Evolutionary conservation across 2,888 invertebrate genomes (phyloP).

Genomic region (Mesorhabditis sp.): DNA sequence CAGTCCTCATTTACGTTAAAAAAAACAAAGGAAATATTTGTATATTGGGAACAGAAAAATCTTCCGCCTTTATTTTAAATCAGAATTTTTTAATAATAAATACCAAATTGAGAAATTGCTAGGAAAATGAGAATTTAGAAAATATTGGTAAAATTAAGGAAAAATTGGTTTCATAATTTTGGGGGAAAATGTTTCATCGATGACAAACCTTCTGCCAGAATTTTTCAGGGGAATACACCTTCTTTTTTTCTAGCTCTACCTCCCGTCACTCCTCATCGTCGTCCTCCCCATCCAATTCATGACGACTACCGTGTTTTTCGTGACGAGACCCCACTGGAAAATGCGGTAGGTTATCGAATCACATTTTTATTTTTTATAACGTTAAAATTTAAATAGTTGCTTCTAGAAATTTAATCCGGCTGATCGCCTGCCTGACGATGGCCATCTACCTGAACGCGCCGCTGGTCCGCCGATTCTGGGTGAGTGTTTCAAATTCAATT

Average conservation of each 20-base stretch:
- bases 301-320: conserved; percentile 44
- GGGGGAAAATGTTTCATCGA: too few species aligned
- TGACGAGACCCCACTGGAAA: conserved; percentile 44
- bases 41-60: too few species aligned
- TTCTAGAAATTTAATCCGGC: conserved; percentile 23
- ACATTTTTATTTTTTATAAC: not conserved
- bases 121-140: too few species aligned
- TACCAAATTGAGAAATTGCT: too few species aligned
- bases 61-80: too few species aligned
- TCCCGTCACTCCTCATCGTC: conserved; percentile 36
- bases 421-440: conserved; percentile 41
- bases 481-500: conserved; percentile 10
- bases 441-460: conserved; percentile 49
- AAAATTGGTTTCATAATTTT: too few species aligned
- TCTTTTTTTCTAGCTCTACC: conserved; percentile 36
- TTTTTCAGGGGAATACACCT: too few species aligned
- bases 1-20: too few species aligned
- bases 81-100: too few species aligned
- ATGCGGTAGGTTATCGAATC: conserved; percentile 13
- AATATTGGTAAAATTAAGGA: too few species aligned
- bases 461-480: conserved; percentile 39
- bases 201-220: too few species aligned
- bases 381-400: not conserved
- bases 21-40: too few species aligned
- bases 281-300: conserved; percentile 44